Percentiles rank a stretch among this genome's conserved stretches.
phyloP scores from a whole-genome alignment of 2,888 invertebrate genomes.

The Phragmatobia fuliginosa region DNA sequence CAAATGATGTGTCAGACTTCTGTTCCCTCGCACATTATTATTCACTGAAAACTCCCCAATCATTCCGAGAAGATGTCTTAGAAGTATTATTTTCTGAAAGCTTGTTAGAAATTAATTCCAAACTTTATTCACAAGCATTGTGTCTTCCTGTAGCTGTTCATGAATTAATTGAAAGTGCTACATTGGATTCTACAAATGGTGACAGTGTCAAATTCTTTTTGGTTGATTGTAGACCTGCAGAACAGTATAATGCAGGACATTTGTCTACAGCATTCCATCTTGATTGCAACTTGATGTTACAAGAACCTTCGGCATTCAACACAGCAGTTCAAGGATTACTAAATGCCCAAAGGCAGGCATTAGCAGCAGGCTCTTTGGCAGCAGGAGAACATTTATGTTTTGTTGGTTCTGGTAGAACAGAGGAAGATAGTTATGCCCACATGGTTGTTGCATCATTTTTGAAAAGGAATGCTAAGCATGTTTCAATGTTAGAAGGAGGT shows the following conservation, averaged over 20 bases:
- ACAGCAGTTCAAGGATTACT: slow-evolving; percentile 97
- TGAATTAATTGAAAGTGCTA: slow-evolving; percentile 95
- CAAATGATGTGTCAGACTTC: slow-evolving; percentile 98
- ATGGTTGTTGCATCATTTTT: slow-evolving; percentile 99
- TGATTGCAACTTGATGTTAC: slow-evolving; percentile 98
- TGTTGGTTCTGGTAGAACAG: slow-evolving; percentile 96
- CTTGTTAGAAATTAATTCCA: slow-evolving; percentile 87
- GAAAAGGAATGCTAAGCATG: slow-evolving; percentile 96
- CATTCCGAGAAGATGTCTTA: slow-evolving; percentile 94
- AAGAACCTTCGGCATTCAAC: slow-evolving; percentile 97
- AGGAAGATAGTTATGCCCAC: slow-evolving; percentile 98
- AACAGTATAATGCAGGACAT: slow-evolving; percentile 99
- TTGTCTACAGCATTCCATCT: slow-evolving; percentile 99
- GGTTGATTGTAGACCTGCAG: slow-evolving; percentile 98
- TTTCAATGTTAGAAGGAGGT: slow-evolving; percentile 96
- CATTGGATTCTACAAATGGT: slow-evolving; percentile 87
- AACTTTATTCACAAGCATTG: slow-evolving; percentile 92
- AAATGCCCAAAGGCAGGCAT: slow-evolving; percentile 94
- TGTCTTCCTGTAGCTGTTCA: slow-evolving; percentile 98
- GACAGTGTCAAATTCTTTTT: slow-evolving; percentile 95
- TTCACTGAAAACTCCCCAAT: slow-evolving; percentile 96
- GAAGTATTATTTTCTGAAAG: slow-evolving; percentile 88
- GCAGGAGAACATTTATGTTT: slow-evolving; percentile 96
- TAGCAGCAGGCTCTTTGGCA: slow-evolving; percentile 94
- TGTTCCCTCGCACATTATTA: slow-evolving; percentile 99